Evolutionary conservation across 2,888 invertebrate genomes (phyloP).

Genomic region (Leptopterna dolabrata): DNA sequence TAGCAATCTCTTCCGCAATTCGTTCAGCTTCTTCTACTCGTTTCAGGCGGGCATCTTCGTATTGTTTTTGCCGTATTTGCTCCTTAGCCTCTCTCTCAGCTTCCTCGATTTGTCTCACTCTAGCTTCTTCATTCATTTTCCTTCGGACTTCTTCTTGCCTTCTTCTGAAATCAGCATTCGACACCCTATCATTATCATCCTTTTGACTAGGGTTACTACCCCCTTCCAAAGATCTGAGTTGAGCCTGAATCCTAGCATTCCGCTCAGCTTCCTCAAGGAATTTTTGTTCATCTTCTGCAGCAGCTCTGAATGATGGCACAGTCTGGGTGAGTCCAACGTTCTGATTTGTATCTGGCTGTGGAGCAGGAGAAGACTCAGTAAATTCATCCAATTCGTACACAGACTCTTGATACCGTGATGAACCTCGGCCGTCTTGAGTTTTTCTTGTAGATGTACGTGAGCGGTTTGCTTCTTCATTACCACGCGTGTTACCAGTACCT

Average conservation of each 20-base stretch:
- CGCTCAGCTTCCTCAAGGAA: constrained; percentile 28
- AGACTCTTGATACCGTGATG: constrained; percentile 46
- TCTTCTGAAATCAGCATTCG: background rate
- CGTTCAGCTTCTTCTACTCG: constrained; percentile 26
- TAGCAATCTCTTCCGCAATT: background rate
- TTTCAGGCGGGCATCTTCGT: background rate
- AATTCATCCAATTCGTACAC: constrained; percentile 44
- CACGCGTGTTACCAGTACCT: background rate
- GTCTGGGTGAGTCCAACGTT: background rate
- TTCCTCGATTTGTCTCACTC: constrained; percentile 42
- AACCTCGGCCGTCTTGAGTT: constrained; percentile 27
- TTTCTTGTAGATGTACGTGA: background rate
- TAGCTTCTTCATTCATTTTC: constrained; percentile 34
- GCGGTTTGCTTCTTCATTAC: background rate
- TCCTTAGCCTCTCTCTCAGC: constrained; percentile 33
- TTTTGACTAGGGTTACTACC: background rate
- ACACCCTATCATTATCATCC: background rate
- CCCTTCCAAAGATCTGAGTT: background rate
- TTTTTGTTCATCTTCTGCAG: constrained; percentile 3
- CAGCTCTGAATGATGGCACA: background rate
- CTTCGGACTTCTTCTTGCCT: constrained; percentile 29
- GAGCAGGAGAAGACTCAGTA: background rate
- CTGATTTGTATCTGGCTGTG: background rate
- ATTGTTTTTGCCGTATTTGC: background rate
- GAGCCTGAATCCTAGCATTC: constrained; percentile 46